Percentiles rank a stretch among this genome's conserved stretches.
phyloP scores from a whole-genome alignment of 2,888 invertebrate species.

The Melitaea athalia region DNA sequence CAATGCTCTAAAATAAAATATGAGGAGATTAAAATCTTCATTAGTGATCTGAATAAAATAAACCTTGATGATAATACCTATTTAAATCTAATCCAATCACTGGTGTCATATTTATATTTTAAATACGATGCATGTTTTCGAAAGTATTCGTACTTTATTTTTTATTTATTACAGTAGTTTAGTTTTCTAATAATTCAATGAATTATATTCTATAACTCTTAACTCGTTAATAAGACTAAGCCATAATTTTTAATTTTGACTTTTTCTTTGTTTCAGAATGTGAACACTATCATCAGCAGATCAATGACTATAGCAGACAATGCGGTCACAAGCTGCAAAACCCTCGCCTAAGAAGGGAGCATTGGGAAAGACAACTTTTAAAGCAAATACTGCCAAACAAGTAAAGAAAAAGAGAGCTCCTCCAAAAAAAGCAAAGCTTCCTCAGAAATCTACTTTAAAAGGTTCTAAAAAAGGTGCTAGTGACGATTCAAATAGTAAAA shows the following conservation, averaged over 20 bases:
- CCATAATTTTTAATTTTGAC: background rate
- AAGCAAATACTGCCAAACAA: constrained; percentile 57
- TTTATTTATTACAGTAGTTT: too few relatives aligned
- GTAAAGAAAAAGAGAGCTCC: constrained; percentile 60
- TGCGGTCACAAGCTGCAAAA: constrained; percentile 78
- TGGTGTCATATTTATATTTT: too few relatives aligned
- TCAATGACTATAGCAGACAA: constrained; percentile 73
- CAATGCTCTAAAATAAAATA: too few relatives aligned
- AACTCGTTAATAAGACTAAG: too few relatives aligned
- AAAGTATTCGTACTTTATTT: too few relatives aligned
- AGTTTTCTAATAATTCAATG: too few relatives aligned
- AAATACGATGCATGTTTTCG: too few relatives aligned
- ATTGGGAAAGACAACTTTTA: constrained; percentile 66
- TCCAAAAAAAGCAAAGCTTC: constrained; percentile 63
- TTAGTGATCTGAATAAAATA: too few relatives aligned
- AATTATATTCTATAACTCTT: too few relatives aligned
- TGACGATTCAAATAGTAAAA: constrained; percentile 54
- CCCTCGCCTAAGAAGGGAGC: constrained; percentile 73
- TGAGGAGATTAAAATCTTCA: too few relatives aligned
- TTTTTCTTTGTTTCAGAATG: constrained; percentile 72
- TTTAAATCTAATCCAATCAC: too few relatives aligned
- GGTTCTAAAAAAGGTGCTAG: constrained; percentile 57
- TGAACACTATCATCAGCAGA: constrained; percentile 58
- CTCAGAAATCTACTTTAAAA: constrained; percentile 61
- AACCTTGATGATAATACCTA: too few relatives aligned